Base-by-base conservation (phyloP, 2,113 vertebrate species). In the Corythornis madagascariensis region DNA sequence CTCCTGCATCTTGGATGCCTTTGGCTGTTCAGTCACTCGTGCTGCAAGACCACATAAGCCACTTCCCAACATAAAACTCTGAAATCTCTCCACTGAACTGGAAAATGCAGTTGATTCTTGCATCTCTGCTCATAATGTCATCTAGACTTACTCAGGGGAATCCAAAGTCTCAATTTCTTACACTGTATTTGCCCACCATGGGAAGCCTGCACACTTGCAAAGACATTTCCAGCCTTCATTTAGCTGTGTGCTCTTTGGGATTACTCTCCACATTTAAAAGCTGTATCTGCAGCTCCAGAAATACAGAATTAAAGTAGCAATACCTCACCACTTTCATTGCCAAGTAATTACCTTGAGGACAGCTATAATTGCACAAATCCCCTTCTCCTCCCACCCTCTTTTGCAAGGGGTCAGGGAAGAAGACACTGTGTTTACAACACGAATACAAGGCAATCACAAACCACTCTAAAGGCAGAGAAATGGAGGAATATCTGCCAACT, bases 51-150 rank as follows among this genome's bases (percentile, higher is more conserved):
- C 8, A 2, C 38, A 16, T 60, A 66, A 84, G 84, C 38, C 53
- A 92, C 82, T 74, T 92, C 84, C 60, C 60, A 79, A 57, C 22
- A 67, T 33, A 65, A 84, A 85, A 88, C 74, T 83, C 75, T 55
- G 47, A 85, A 92, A 28, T 16, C 79, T 40, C 77, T 84, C 78
- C 48, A 89, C 6, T 90, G 89, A 85, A 70, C 59, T 55, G 82
- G 87, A 95, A 95, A 93, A 93, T 19, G 29, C 10, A 90, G 71
- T 24, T 40, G 52, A 84, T 82, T 86, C 73, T 50, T 69, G 40
- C 70, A 86, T 84, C 38, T 79, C 80, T 84, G 74, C 80, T 75
- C 48, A 2, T 47, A 67, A 25, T 42, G n/a, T 64, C 76, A 78
- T 70, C 94, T 66, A 76, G 33, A 60, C 8, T 71, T 26, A 71